Conservation (phyloP, 2,888 invertebrate genomes). For the Andrena dorsata region DNA sequence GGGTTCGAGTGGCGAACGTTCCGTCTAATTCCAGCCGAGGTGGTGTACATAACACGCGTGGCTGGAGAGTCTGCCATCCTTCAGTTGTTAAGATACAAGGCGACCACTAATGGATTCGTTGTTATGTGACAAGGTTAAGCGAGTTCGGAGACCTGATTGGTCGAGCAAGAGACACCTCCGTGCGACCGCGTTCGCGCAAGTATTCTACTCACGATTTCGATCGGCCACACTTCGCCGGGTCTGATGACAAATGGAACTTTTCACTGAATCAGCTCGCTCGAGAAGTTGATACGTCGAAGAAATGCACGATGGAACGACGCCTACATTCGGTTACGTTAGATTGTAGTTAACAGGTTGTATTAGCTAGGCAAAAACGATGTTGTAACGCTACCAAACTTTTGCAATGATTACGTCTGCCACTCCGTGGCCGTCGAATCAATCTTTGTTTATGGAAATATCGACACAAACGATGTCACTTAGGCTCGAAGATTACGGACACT, state of each 20-base stretch:
- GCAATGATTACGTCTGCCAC: too few relatives aligned
- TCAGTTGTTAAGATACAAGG: conserved; percentile 47
- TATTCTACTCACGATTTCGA: conserved; percentile 31
- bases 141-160: conserved; percentile 55
- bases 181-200: conserved; percentile 17
- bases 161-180: conserved; percentile 45
- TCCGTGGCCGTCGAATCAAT: too few relatives aligned
- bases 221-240: conserved; percentile 6
- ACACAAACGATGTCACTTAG: too few relatives aligned
- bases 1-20: conserved; percentile 7
- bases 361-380: too few relatives aligned
- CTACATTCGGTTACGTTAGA: too few relatives aligned
- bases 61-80: conserved; percentile 20
- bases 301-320: too few relatives aligned
- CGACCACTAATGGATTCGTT: conserved; percentile 47
- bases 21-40: neutral
- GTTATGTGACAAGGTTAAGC: conserved; percentile 64
- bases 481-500: neutral
- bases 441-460: too few relatives aligned
- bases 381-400: too few relatives aligned
- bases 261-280: neutral
- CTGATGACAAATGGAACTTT: neutral
- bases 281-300: neutral
- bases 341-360: too few relatives aligned
- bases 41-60: neutral